A percentile compares a stretch with the other conserved stretches of the same genome.
Conservation (phyloP, 2,797 vertebrate genomes). For the Dendrocincla fuliginosa region DNA sequence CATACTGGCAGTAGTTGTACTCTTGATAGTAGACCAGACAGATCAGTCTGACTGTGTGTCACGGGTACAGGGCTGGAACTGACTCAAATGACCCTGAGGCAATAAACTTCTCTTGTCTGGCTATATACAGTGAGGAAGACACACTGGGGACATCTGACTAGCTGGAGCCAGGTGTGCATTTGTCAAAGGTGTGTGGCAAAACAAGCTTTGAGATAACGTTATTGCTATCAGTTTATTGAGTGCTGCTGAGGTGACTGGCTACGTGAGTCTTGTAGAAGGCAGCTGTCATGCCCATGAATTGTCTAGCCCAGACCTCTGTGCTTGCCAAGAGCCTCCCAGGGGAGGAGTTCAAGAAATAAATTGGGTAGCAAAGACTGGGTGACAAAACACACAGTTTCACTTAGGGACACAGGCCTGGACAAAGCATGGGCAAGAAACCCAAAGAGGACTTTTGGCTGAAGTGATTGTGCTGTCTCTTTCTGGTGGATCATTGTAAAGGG, state of each 20-base stretch:
- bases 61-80: background rate
- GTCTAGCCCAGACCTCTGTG: background rate
- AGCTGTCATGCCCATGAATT: background rate
- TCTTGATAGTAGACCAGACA: background rate
- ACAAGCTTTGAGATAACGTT: background rate
- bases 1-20: background rate
- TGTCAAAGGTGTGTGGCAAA: background rate
- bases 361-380: background rate
- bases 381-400: background rate
- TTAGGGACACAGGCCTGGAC: background rate
- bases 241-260: background rate
- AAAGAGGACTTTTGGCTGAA: background rate
- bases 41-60: background rate
- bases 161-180: background rate
- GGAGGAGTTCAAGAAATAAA: background rate
- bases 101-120: background rate
- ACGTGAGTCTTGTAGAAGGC: rapidly evolving
- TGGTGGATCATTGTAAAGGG: background rate
- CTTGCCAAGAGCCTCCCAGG: background rate
- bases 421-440: background rate
- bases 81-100: background rate
- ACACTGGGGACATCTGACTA: background rate
- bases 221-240: background rate
- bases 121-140: background rate
- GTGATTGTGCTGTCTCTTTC: background rate